These are phyloP conservation scores for Heteropelma amictum DNA, from an alignment of 2,888 invertebrate species.

Conservation along the genomic window DNA sequence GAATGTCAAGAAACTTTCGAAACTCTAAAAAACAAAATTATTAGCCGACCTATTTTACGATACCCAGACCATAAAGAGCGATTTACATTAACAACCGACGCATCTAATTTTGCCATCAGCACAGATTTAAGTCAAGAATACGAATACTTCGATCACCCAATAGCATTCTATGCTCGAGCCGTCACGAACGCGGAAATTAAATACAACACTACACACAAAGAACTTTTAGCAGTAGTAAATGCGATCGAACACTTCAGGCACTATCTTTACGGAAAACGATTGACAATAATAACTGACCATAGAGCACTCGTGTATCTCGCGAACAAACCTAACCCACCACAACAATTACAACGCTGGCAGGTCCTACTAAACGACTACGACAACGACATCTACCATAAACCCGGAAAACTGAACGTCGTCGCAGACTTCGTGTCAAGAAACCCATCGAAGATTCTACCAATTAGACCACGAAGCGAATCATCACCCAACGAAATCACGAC, in stretches of 20 bases:
- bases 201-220: slow-evolving; percentile 71
- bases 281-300: slow-evolving; percentile 36
- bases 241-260: slow-evolving; percentile 36
- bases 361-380: slow-evolving; percentile 15
- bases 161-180: slow-evolving; percentile 68
- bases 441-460: too few species aligned
- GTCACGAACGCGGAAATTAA: slow-evolving; percentile 61
- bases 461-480: too few species aligned
- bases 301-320: slow-evolving; percentile 33
- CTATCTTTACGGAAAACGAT: slow-evolving; percentile 36
- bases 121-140: slow-evolving; percentile 65
- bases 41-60: slow-evolving; percentile 23
- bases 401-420: slow-evolving; percentile 21
- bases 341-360: slow-evolving; percentile 6
- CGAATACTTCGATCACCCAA: slow-evolving; percentile 62
- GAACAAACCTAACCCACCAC: slow-evolving; percentile 22
- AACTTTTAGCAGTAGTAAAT: slow-evolving; percentile 54
- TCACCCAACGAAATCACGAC: too few species aligned
- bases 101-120: slow-evolving; percentile 50
- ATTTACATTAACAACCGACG: slow-evolving; percentile 49
- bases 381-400: slow-evolving; percentile 23
- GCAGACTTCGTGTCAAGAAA: slow-evolving; percentile 24
- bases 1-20: slow-evolving; percentile 42
- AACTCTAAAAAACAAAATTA: slow-evolving; percentile 42
- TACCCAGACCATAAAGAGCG: slow-evolving; percentile 21